Conservation (phyloP, 2,113 vertebrate genomes). For the Oplegnathus fasciatus region DNA sequence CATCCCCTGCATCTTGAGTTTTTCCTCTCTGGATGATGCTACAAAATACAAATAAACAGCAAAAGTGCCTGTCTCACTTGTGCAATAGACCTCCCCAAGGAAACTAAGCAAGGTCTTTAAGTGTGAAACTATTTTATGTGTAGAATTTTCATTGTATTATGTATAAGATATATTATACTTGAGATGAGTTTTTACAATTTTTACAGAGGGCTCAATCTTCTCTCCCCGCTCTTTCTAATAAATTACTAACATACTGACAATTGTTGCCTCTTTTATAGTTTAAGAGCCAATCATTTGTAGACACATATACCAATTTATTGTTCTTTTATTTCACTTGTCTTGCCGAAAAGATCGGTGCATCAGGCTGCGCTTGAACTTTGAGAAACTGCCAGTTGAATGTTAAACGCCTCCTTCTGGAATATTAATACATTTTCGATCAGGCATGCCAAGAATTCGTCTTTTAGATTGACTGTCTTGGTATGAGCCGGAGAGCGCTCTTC, state of each 20-base stretch:
- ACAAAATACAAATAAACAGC: slow-evolving; percentile 19
- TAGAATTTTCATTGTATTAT: background rate
- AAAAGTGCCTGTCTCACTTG: background rate
- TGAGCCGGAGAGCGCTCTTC: background rate
- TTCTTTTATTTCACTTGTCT: slow-evolving; percentile 29
- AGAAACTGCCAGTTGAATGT: slow-evolving; percentile 36
- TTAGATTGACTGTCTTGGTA: slow-evolving; percentile 43
- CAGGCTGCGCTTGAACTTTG: slow-evolving; percentile 34
- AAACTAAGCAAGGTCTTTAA: background rate
- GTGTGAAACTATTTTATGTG: background rate
- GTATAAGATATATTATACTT: background rate
- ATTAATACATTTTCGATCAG: slow-evolving; percentile 47
- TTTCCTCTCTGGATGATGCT: background rate
- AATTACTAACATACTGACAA: slow-evolving; percentile 1
- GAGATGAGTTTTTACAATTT: background rate
- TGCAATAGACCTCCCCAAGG: background rate
- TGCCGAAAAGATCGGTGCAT: slow-evolving; percentile 8
- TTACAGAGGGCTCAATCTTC: background rate
- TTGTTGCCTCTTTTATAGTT: background rate
- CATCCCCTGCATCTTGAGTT: slow-evolving; percentile 10
- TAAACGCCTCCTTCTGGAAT: slow-evolving; percentile 54
- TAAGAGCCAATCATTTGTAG: background rate
- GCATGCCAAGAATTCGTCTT: slow-evolving; percentile 34
- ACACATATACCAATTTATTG: background rate
- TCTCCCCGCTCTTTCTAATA: background rate